phyloP scores from a whole-genome alignment of 2,888 invertebrate species.

The Altica lythri region DNA sequence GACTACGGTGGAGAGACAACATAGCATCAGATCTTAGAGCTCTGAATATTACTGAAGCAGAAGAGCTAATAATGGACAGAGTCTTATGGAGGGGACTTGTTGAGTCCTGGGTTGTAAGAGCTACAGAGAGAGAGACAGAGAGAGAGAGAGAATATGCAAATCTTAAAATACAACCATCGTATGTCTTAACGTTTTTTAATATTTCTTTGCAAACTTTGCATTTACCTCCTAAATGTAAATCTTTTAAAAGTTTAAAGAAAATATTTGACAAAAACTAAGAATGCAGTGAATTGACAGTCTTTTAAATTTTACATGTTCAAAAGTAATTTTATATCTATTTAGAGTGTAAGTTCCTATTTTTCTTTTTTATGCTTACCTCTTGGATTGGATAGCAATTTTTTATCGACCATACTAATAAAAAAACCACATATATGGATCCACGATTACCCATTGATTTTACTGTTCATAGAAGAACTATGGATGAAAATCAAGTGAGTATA shows the following conservation, averaged over 20 bases:
- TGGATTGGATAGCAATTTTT: conserved; percentile 73
- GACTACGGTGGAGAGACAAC: no score
- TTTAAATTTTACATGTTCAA: not conserved
- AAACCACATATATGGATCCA: conserved; percentile 97
- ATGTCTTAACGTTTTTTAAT: no score
- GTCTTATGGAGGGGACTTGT: no score
- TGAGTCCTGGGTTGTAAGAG: no score
- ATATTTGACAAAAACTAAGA: not conserved
- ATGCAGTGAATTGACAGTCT: not conserved
- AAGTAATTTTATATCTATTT: not conserved
- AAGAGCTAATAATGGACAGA: no score
- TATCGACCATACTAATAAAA: conserved; percentile 92
- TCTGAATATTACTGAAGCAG: no score
- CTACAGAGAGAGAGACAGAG: no score
- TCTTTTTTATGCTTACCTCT: conserved; percentile 11
- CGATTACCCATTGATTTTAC: conserved; percentile 86
- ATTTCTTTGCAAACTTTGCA: no score
- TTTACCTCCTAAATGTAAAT: conserved; percentile 1
- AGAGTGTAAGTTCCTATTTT: conserved; percentile 2
- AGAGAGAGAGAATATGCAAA: no score
- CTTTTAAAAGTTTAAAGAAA: not conserved
- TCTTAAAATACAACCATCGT: no score
- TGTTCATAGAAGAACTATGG: conserved; percentile 53
- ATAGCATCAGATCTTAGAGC: no score
- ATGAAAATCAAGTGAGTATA: conserved; percentile 47